Conservation (phyloP, 2,113 vertebrate genomes). For the Delphinapterus leucas region DNA sequence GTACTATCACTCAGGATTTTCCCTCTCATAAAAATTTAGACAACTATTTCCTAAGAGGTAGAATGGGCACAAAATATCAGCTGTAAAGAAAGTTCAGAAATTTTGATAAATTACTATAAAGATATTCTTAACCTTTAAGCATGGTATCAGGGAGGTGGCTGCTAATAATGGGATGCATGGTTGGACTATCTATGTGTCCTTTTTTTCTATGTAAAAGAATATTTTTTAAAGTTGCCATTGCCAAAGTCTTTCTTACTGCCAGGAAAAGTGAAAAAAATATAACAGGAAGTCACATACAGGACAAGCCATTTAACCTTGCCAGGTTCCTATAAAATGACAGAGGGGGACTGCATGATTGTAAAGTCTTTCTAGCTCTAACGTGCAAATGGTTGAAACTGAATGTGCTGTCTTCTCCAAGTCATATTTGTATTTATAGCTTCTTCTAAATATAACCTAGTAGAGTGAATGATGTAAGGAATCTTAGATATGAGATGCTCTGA, state of each 20-base stretch:
- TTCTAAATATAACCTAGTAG: not conserved
- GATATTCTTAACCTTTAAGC: slow-evolving; percentile 25
- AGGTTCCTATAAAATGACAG: not conserved
- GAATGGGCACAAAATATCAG: not conserved
- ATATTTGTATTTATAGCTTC: slow-evolving; percentile 25
- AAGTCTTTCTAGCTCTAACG: not conserved
- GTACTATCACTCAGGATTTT: not conserved
- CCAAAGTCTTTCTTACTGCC: not conserved
- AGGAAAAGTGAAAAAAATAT: not conserved
- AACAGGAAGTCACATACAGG: not conserved
- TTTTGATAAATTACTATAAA: not conserved
- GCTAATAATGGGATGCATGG: not conserved
- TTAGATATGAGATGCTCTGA: not conserved
- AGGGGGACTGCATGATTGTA: not conserved
- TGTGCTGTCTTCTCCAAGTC: slow-evolving; percentile 13
- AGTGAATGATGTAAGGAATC: slow-evolving; percentile 21
- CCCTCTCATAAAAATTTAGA: slow-evolving; percentile 45
- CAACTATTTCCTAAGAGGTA: not conserved
- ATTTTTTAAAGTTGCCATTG: slow-evolving; percentile 13
- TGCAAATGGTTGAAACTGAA: not conserved
- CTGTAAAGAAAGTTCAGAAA: not conserved
- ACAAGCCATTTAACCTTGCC: not conserved
- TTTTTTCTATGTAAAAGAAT: not conserved
- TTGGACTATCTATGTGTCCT: not conserved
- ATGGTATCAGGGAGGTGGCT: not conserved